Evolutionary conservation across 53 echinoderm and acorn worm genomes (phyloP).

Genomic region (Zoroaster sp.): DNA sequence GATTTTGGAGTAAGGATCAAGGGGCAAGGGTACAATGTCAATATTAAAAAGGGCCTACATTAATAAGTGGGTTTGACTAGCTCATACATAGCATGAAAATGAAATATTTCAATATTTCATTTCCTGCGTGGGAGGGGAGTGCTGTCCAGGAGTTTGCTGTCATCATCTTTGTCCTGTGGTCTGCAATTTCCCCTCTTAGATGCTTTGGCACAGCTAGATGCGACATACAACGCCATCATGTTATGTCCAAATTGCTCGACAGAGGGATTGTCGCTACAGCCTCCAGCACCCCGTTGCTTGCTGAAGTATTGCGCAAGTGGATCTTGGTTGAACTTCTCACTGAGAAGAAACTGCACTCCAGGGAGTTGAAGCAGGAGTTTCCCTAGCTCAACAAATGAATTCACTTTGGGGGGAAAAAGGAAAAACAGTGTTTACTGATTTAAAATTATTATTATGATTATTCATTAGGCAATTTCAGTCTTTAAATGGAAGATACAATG

Average conservation of each 20-base stretch:
- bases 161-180: neutral
- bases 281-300: constrained; percentile 10
- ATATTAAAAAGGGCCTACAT: too few species aligned
- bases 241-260: neutral
- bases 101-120: too few species aligned
- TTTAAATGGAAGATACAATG: too few species aligned
- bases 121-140: neutral
- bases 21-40: too few species aligned
- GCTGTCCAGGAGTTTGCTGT: neutral
- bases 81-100: too few species aligned
- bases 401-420: neutral
- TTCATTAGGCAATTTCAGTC: too few species aligned
- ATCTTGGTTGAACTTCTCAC: constrained; percentile 28
- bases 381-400: constrained; percentile 6
- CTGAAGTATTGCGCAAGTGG: constrained; percentile 17
- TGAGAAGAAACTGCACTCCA: neutral
- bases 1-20: too few species aligned
- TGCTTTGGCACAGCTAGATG: neutral
- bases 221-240: neutral
- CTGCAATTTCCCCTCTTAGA: neutral
- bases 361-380: neutral
- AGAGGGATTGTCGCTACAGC: neutral
- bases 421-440: too few species aligned
- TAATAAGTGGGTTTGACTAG: too few species aligned
- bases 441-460: too few species aligned